These are phyloP conservation scores for Triplophysa dalaica DNA, from an alignment of 2,113 vertebrate genomes.

Conservation along the genomic window DNA sequence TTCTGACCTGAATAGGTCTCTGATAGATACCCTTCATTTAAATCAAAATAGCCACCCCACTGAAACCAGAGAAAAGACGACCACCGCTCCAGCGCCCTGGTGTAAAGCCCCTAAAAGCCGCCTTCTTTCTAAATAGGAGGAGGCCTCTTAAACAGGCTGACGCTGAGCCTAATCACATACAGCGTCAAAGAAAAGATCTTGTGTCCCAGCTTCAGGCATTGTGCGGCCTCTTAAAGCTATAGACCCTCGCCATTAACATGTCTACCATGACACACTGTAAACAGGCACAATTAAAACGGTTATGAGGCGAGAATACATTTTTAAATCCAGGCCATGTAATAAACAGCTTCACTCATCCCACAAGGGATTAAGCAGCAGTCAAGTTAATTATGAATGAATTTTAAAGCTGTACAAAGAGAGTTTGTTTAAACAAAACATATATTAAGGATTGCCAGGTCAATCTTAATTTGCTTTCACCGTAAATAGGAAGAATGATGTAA, in stretches of 20 bases:
- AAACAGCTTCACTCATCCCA: constrained; percentile 38
- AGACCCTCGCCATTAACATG: constrained; percentile 37
- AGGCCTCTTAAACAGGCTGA: constrained; percentile 70
- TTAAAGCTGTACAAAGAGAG: background rate
- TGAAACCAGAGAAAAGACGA: constrained; percentile 74
- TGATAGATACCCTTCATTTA: constrained; percentile 82
- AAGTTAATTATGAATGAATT: background rate
- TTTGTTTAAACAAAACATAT: constrained; percentile 28
- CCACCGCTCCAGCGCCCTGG: constrained; percentile 59
- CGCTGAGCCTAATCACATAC: constrained; percentile 62
- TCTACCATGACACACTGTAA: constrained; percentile 49
- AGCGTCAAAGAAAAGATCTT: constrained; percentile 45
- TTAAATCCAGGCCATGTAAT: constrained; percentile 14
- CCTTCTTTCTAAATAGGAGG: constrained; percentile 52
- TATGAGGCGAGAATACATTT: background rate
- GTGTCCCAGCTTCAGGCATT: constrained; percentile 51
- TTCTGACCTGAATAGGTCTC: constrained; percentile 67
- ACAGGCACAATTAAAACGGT: constrained; percentile 44
- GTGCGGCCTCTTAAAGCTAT: constrained; percentile 45
- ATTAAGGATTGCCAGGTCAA: constrained; percentile 45
- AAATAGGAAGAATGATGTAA: constrained; percentile 46
- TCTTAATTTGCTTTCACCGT: constrained; percentile 37
- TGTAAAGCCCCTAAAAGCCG: constrained; percentile 54
- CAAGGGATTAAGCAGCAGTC: constrained; percentile 8
- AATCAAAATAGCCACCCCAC: constrained; percentile 77